Conservation (phyloP, 2,888 invertebrate species). For the Zaprionus lineosus region DNA sequence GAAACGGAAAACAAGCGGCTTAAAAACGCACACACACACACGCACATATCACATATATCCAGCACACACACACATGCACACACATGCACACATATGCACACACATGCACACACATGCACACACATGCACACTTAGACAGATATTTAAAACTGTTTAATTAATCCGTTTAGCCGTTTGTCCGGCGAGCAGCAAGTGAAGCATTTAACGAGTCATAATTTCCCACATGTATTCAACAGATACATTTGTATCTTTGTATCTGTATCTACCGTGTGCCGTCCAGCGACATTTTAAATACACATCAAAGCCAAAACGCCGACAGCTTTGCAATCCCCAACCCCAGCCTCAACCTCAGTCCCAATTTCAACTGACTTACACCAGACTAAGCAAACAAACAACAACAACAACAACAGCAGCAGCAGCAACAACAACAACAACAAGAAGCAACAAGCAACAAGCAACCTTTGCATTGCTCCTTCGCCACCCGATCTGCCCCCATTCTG, state of each 20-base stretch:
- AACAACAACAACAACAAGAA: no score
- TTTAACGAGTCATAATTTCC: conserved; percentile 79
- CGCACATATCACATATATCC: neutral
- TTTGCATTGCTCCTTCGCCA: neutral
- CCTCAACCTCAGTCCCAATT: no score
- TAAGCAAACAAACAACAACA: no score
- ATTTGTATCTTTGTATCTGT: conserved; percentile 9
- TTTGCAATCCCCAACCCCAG: neutral
- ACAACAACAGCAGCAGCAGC: neutral
- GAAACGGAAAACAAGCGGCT: conserved; percentile 46
- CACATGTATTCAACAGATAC: conserved; percentile 58
- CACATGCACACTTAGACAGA: neutral
- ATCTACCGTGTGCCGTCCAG: conserved; percentile 9
- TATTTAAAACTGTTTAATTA: conserved; percentile 56
- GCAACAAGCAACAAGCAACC: no score
- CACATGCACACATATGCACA: neutral
- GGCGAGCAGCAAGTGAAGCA: conserved; percentile 57
- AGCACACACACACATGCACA: conserved; percentile 1
- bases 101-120: neutral
- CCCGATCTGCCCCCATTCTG: neutral
- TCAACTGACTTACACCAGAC: no score
- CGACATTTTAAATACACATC: conserved; percentile 70
- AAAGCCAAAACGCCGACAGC: conserved; percentile 48
- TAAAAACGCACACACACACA: conserved; percentile 33
- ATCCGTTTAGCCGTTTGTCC: conserved; percentile 66